Conservation (phyloP, 2,113 vertebrate species). For the Rhineura floridana region DNA sequence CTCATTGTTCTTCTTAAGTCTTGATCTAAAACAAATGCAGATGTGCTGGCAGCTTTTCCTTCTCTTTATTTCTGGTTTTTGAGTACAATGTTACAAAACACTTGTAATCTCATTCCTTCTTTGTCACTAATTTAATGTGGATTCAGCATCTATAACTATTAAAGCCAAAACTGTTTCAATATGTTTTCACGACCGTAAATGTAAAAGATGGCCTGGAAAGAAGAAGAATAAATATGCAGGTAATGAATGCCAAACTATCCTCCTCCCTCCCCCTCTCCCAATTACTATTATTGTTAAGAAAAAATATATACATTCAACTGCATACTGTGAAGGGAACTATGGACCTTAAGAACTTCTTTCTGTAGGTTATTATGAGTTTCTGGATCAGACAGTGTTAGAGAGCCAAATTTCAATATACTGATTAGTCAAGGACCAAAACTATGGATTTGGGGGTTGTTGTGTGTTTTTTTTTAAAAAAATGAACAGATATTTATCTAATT, state of each 20-base stretch:
- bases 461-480: conserved; percentile 3
- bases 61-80: conserved; percentile 34
- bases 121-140: conserved; percentile 62
- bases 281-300: not conserved
- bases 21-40: conserved; percentile 61
- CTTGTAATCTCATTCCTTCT: conserved; percentile 55
- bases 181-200: conserved; percentile 55
- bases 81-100: conserved; percentile 52
- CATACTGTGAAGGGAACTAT: conserved; percentile 38
- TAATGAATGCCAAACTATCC: conserved; percentile 39
- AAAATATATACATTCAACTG: conserved; percentile 14
- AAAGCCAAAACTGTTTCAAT: conserved; percentile 45
- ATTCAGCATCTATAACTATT: conserved; percentile 63
- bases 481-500: not conserved
- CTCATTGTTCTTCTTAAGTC: conserved; percentile 30
- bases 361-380: conserved; percentile 22
- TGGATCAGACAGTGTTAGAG: conserved; percentile 18
- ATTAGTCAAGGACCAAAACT: not conserved
- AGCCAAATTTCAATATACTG: conserved; percentile 22
- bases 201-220: conserved; percentile 14
- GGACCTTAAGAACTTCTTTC: conserved; percentile 3
- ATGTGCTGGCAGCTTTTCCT: conserved; percentile 48
- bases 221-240: conserved; percentile 7
- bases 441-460: not conserved
- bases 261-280: not conserved